phyloP scores from a whole-genome alignment of 2,797 vertebrate genomes.

The Muraenolepis orangiensis region DNA sequence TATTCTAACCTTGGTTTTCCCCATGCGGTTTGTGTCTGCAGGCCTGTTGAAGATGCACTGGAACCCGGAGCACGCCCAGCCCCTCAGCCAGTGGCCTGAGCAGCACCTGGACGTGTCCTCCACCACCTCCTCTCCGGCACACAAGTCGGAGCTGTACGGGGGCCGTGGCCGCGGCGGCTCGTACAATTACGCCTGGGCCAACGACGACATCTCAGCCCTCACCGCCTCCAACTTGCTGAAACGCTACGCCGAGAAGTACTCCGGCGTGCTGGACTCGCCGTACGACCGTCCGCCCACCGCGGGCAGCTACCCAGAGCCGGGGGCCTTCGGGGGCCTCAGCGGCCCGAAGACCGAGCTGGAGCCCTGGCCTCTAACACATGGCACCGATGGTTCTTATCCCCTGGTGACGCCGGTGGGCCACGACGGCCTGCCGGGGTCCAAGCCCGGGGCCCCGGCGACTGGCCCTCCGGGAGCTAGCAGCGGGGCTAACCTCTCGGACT shows the following conservation, averaged over 20 bases:
- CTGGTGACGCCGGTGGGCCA: conserved; percentile 81
- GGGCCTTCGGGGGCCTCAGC: conserved; percentile 76
- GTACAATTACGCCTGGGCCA: conserved; percentile 95
- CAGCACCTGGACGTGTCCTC: conserved; percentile 98
- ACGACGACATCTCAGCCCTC: conserved; percentile 95
- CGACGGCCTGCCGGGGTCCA: conserved; percentile 80
- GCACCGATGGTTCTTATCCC: conserved; percentile 80
- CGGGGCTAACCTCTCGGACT: conserved; percentile 80
- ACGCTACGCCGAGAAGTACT: conserved; percentile 97
- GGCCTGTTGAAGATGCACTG: conserved; percentile 99
- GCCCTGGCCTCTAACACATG: conserved; percentile 83
- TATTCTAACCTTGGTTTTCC: conserved; percentile 10
- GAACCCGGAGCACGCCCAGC: conserved; percentile 99
- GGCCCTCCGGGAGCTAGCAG: conserved; percentile 76
- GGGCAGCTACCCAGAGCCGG: conserved; percentile 78
- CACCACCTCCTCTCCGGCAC: conserved; percentile 92
- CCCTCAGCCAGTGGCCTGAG: conserved; percentile 98
- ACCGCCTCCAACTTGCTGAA: conserved; percentile 97
- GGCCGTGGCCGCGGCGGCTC: conserved; percentile 79
- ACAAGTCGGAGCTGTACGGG: conserved; percentile 88
- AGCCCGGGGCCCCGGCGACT: conserved; percentile 66
- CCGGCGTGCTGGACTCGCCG: conserved; percentile 86
- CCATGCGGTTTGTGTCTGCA: conserved; percentile 51
- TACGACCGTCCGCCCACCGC: conserved; percentile 85
- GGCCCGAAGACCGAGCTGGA: conserved; percentile 86